Base-by-base conservation (phyloP, 2,113 vertebrate genomes). In the Larimichthys crocea region DNA sequence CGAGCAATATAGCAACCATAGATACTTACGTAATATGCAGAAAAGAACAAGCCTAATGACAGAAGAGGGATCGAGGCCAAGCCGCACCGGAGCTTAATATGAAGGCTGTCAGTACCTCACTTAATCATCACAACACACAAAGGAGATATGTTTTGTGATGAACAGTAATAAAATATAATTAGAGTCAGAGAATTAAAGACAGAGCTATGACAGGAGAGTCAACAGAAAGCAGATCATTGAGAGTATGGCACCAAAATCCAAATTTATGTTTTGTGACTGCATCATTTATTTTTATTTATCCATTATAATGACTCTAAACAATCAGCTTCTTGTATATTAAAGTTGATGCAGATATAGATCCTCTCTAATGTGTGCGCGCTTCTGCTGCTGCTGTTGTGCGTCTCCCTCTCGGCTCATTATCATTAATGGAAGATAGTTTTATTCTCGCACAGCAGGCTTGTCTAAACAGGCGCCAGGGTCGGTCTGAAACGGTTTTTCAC, bases 381-480 rank as follows among this genome's bases (percentile, higher is more conserved):
- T 3, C 29, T 29, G 29, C 29, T 29, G 29, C 29, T 44, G 83
- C 63, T 90, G 85, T 24, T 83, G 68, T 65, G 59, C 55, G 62
- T 71, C 67, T 70, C 22, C 40, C 77, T 83, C 88, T 79, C 78
- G 78, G 44, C 82, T 87, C 86, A 86, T 92, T 92, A 75, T 86
- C 85, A 90, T 90, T 63, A 85, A 88, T 82, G 69, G 72, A n/a
- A 24, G 63, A 22, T 53, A 9, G 11, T 84, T 86, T 94, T 92
- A 87, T 92, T 69, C 55, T 10, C 53, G 57, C 92, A 2, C 94
- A 93, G 94, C 91, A 67, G 91, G 94, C 88, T 91, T 94, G 93
- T 95, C 90, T 84, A 94, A 95, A 94, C 94, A 94, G 94, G 93
- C 93, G 94, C 94, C 94, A 94, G 86, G 74, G 10, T 86, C 73